phyloP scores from a whole-genome alignment of 2,797 vertebrate species.

The Epinephelus malabaricus region DNA sequence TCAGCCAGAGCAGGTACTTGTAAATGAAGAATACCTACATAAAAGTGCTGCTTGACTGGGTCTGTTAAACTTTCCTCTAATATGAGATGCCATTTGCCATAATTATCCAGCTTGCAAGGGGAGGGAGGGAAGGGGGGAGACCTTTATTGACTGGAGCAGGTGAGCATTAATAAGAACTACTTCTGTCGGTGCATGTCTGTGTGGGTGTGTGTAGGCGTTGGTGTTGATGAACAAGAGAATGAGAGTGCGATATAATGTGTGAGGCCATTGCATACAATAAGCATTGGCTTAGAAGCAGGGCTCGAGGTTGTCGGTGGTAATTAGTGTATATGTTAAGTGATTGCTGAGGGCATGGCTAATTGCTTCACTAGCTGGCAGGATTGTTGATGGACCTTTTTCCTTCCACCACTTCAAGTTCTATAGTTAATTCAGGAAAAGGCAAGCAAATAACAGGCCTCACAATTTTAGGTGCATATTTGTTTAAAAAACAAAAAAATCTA shows the following conservation, averaged over 20 bases:
- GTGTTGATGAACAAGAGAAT: slow-evolving; percentile 51
- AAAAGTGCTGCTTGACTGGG: slow-evolving; percentile 14
- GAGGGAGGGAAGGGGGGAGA: background rate
- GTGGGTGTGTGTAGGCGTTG: slow-evolving; percentile 46
- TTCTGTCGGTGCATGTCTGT: slow-evolving; percentile 33
- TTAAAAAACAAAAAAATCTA: background rate
- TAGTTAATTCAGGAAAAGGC: slow-evolving; percentile 16
- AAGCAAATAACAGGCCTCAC: background rate
- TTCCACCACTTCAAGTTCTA: slow-evolving; percentile 22
- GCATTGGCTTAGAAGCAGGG: slow-evolving; percentile 58
- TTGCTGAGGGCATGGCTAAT: slow-evolving; percentile 75
- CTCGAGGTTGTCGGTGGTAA: slow-evolving; percentile 68
- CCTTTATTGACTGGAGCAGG: slow-evolving; percentile 48
- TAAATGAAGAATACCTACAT: slow-evolving; percentile 12
- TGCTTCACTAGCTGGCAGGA: slow-evolving; percentile 65
- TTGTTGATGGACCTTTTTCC: slow-evolving; percentile 51
- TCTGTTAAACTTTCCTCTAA: slow-evolving; percentile 21
- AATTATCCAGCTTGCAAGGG: slow-evolving; percentile 32
- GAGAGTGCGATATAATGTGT: slow-evolving; percentile 29
- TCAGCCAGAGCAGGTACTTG: slow-evolving; percentile 3
- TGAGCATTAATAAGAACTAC: slow-evolving; percentile 52
- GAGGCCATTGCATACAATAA: slow-evolving; percentile 29
- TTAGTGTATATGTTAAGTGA: slow-evolving; percentile 77
- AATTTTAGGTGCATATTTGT: slow-evolving; percentile 6
- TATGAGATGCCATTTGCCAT: slow-evolving; percentile 38